Percentiles rank a stretch among this genome's conserved stretches.
phyloP scores from a whole-genome alignment of 2,113 vertebrate species.

The Naja naja region DNA sequence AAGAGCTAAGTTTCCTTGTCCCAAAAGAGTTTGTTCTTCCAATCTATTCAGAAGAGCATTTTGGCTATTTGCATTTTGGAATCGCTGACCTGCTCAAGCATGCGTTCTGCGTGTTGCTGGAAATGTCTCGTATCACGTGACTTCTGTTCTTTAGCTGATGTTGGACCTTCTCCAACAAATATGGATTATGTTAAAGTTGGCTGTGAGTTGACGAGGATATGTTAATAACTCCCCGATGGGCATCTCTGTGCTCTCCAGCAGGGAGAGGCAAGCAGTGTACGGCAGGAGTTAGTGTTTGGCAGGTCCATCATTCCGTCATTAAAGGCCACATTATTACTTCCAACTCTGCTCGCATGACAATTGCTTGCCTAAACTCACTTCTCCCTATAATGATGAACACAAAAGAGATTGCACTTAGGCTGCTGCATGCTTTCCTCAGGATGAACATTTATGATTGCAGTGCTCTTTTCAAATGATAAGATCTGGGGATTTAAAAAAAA shows the following conservation, averaged over 20 bases:
- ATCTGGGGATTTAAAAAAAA: background rate
- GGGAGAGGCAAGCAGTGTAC: slow-evolving; percentile 86
- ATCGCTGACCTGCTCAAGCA: slow-evolving; percentile 97
- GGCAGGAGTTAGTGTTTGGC: slow-evolving; percentile 94
- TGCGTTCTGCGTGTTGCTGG: slow-evolving; percentile 83
- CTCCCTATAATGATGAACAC: slow-evolving; percentile 63
- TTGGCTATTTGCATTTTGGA: slow-evolving; percentile 91
- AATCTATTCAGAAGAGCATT: slow-evolving; percentile 81
- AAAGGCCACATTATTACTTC: slow-evolving; percentile 99
- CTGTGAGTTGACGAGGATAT: slow-evolving; percentile 97
- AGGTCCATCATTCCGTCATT: slow-evolving; percentile 99
- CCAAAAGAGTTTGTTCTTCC: slow-evolving; percentile 93
- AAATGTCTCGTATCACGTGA: slow-evolving; percentile 94
- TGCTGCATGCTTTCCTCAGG: slow-evolving; percentile 27
- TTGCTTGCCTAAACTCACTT: slow-evolving; percentile 77
- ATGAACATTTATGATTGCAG: slow-evolving; percentile 10
- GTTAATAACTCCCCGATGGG: slow-evolving; percentile 99
- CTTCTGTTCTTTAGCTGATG: slow-evolving; percentile 83
- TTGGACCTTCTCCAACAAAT: slow-evolving; percentile 98
- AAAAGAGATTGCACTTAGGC: slow-evolving; percentile 50
- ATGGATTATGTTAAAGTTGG: slow-evolving; percentile 99
- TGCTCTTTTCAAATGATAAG: slow-evolving; percentile 37
- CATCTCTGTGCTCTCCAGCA: slow-evolving; percentile 81
- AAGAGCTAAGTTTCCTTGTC: slow-evolving; percentile 81
- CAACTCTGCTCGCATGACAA: slow-evolving; percentile 97